Conservation (phyloP, 2,113 vertebrate genomes). For the Scophthalmus maximus region DNA sequence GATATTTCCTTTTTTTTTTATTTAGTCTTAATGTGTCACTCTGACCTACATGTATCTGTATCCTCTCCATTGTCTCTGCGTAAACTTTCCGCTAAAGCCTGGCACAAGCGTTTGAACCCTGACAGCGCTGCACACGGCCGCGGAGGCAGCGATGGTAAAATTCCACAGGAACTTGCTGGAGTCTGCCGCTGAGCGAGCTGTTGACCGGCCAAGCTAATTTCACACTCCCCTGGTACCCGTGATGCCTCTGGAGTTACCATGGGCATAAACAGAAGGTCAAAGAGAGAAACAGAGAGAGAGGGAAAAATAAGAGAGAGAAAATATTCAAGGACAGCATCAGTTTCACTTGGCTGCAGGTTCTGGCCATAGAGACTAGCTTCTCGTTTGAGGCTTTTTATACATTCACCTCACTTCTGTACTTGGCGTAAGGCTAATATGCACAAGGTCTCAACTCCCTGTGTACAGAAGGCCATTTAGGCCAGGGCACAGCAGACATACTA, state of each 20-base stretch:
- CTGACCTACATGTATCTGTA: not conserved
- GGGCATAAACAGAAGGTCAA: constrained; percentile 76
- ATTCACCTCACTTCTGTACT: constrained; percentile 43
- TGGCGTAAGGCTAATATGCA: constrained; percentile 13
- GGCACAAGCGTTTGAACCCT: not conserved
- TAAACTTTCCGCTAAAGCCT: constrained; percentile 1
- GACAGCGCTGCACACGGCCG: not conserved
- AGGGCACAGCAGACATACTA: constrained; percentile 34
- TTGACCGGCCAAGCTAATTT: constrained; percentile 77
- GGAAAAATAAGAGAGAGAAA: constrained; percentile 48
- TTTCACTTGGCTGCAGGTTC: constrained; percentile 59
- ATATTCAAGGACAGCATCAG: constrained; percentile 64
- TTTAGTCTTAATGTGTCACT: not conserved
- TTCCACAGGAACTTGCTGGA: constrained; percentile 68
- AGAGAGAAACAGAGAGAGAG: constrained; percentile 52
- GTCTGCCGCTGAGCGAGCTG: constrained; percentile 52
- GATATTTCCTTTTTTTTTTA: not conserved
- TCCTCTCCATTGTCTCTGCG: not conserved
- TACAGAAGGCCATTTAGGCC: constrained; percentile 47
- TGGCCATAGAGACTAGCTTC: constrained; percentile 62
- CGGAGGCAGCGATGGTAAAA: not conserved
- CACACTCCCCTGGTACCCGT: constrained; percentile 78
- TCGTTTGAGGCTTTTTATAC: constrained; percentile 44
- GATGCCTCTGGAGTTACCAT: constrained; percentile 71
- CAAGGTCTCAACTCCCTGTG: constrained; percentile 28